Evolutionary conservation across 2,888 invertebrate genomes (phyloP).

Genomic region (Parnassius orleans): DNA sequence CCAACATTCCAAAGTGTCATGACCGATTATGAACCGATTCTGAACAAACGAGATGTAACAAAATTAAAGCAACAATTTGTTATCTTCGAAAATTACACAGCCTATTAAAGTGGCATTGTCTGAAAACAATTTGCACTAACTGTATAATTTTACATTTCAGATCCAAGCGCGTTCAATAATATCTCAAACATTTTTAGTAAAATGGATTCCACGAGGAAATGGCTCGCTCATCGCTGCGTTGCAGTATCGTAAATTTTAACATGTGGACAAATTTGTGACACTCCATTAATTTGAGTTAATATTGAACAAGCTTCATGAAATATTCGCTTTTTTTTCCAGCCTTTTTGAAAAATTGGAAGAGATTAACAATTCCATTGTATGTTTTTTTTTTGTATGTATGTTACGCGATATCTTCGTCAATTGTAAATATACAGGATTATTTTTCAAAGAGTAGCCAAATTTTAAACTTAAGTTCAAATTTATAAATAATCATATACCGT

Average conservation of each 20-base stretch:
- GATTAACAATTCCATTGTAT: too few species aligned
- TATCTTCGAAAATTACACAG: too few species aligned
- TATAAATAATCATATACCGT: too few species aligned
- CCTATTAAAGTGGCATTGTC: not conserved
- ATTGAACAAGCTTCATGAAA: not conserved
- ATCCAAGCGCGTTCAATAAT: not conserved
- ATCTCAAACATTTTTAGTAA: constrained; percentile 8
- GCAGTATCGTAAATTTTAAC: constrained; percentile 15
- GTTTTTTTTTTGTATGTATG: too few species aligned
- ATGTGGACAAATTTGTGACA: constrained; percentile 21
- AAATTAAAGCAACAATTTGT: too few species aligned
- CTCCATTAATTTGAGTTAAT: constrained; percentile 16
- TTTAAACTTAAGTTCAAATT: too few species aligned
- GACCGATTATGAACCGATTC: too few species aligned
- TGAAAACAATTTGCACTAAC: not conserved
- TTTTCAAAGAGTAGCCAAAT: too few species aligned
- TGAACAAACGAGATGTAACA: too few species aligned
- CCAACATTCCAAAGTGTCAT: too few species aligned
- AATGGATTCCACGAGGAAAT: constrained; percentile 11
- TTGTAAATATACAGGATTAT: too few species aligned
- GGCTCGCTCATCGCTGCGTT: constrained; percentile 7
- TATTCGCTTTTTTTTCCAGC: not conserved
- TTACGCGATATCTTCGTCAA: too few species aligned
- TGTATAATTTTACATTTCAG: not conserved
- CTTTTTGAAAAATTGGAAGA: not conserved